Conservation (phyloP, 2,888 invertebrate genomes). For the Amorpha juglandis region DNA sequence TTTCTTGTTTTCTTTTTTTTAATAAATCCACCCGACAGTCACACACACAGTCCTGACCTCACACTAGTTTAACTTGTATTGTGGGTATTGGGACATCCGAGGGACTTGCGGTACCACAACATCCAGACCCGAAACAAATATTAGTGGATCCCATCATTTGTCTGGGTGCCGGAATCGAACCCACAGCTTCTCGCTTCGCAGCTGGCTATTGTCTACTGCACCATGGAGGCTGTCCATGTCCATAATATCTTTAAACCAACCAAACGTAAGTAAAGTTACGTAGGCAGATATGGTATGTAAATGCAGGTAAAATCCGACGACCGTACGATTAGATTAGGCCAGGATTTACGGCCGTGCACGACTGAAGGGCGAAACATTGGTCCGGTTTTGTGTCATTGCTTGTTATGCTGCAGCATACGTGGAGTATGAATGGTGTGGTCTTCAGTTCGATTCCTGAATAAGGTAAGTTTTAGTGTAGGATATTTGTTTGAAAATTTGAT, state of each 20-base stretch:
- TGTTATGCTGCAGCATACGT: neutral
- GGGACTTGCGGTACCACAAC: too few relatives aligned
- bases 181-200: too few relatives aligned
- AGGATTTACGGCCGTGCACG: slow-evolving; percentile 7
- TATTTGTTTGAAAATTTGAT: neutral
- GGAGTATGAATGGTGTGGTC: neutral
- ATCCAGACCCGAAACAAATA: too few relatives aligned
- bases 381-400: neutral
- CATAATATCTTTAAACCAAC: slow-evolving; percentile 20
- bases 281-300: slow-evolving; percentile 14
- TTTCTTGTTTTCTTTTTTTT: too few relatives aligned
- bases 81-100: too few relatives aligned
- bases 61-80: too few relatives aligned
- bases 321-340: slow-evolving; percentile 17
- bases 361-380: neutral
- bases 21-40: too few relatives aligned
- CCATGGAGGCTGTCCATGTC: too few relatives aligned
- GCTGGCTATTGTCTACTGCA: too few relatives aligned
- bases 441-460: neutral
- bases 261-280: neutral
- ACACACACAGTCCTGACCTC: too few relatives aligned
- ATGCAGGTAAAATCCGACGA: slow-evolving; percentile 27
- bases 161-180: too few relatives aligned
- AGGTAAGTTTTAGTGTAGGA: neutral
- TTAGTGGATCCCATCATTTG: too few relatives aligned